phyloP scores from a whole-genome alignment of 2,113 vertebrate species.

The Alectura lathami region DNA sequence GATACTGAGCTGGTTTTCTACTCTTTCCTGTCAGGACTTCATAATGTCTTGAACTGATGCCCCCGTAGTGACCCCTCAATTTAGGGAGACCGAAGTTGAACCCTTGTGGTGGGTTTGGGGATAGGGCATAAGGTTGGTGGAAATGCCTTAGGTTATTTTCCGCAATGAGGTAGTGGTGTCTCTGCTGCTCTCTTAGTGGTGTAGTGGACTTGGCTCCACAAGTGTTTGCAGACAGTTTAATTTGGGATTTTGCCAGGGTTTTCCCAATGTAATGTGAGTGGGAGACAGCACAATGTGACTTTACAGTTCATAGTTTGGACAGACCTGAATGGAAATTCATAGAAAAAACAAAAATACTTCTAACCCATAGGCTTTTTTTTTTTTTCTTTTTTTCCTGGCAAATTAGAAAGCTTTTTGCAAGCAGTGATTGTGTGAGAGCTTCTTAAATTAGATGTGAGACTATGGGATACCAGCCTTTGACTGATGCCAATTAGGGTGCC shows the following conservation, averaged over 20 bases:
- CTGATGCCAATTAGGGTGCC: constrained; percentile 43
- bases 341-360: background rate
- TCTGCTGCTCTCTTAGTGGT: background rate
- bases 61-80: background rate
- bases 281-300: constrained; percentile 29
- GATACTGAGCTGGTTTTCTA: background rate
- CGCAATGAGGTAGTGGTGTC: background rate
- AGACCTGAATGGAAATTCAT: background rate
- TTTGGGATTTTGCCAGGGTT: constrained; percentile 48
- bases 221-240: constrained; percentile 19
- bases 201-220: background rate
- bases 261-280: constrained; percentile 6
- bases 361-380: background rate
- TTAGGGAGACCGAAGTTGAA: background rate
- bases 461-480: constrained; percentile 30
- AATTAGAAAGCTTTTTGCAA: background rate
- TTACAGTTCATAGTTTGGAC: background rate
- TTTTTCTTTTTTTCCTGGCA: background rate
- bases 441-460: background rate
- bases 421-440: background rate
- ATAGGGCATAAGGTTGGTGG: background rate
- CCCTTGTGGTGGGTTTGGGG: background rate
- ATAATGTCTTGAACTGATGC: background rate
- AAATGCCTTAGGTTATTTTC: background rate
- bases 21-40: background rate